Evolutionary conservation across 2,888 invertebrate genomes (phyloP), one percentile per base, ranked within the genome.

Genomic region (Eudemis profundana): DNA sequence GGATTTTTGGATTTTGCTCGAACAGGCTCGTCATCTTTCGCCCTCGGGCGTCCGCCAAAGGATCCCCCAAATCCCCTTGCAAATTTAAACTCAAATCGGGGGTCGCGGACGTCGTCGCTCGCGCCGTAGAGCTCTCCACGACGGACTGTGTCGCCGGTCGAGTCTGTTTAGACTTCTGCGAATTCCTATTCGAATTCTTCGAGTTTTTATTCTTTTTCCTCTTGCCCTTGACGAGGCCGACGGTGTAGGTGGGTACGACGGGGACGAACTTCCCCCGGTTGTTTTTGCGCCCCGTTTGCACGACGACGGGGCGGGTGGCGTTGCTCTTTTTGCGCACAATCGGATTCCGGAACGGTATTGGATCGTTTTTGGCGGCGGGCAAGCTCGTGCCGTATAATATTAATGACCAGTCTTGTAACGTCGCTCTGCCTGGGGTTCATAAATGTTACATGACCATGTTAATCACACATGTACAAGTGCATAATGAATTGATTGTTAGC

Each of bases 331-430:
- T 90, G 60, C 89, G 82, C 66, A 85, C 79, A 74, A 90, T 84
- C 70, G 92, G 90, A 79, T 85, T 90, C 73, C 89, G 84, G 78
- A 87, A 90, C 65, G 93, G 94, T 74, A 93, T 87, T 15, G 94
- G 94, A 82, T 95, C 95, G 78, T 93, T 93, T 85, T 94, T 94
- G 79, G 94, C 91, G 57, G 94, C 94, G 65, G 93, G 92, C 69
- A 89, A 92, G 68, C 93, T 95, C 66, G 98, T 98, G 76, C 98
- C 98, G 87, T 98, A 97, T 84, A 98, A 94, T 81, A 97, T 96
- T 84, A 98, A 93, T 69, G 97, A 96, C 98, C 98, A 98, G 85
- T 97, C 97, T 92, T 97, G 96, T 77, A 98, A 94, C 71, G 96
- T 95, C 68, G 97, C 97, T 85, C 97, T 95, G 89, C 97, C 97